Evolutionary conservation across 2,797 vertebrate species (phyloP).

Genomic region (Antrozous pallidus): DNA sequence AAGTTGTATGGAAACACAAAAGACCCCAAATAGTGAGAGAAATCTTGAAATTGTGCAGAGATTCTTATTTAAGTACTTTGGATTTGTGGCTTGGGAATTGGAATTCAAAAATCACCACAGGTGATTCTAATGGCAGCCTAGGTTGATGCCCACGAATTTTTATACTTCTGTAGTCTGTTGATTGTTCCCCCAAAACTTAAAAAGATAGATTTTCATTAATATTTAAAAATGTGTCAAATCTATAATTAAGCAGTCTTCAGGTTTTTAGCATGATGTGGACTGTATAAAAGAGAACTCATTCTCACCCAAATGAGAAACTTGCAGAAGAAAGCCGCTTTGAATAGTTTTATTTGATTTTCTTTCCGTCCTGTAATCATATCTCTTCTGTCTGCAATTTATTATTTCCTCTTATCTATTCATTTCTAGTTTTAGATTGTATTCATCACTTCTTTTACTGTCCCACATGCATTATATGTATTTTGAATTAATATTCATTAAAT

Average conservation of each 20-base stretch:
- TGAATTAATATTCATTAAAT: not conserved
- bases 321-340: not conserved
- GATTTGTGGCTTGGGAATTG: fast-evolving
- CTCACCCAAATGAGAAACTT: not conserved
- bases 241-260: not conserved
- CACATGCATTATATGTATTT: not conserved
- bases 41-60: not conserved
- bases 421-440: not conserved
- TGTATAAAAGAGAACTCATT: not conserved
- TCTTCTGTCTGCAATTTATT: not conserved
- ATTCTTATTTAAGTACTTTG: not conserved
- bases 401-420: not conserved
- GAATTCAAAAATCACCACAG: not conserved
- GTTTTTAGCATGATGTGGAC: not conserved
- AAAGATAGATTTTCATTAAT: not conserved
- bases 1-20: not conserved
- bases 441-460: not conserved
- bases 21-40: not conserved
- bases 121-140: not conserved
- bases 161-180: not conserved
- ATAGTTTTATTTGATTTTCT: not conserved
- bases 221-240: not conserved
- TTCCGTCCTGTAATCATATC: not conserved
- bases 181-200: not conserved
- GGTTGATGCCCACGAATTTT: not conserved